A percentile compares a stretch with the other conserved stretches of the same genome.
Evolutionary conservation across 2,113 vertebrate species (phyloP).

Genomic region (Cyprinodon variegatus): DNA sequence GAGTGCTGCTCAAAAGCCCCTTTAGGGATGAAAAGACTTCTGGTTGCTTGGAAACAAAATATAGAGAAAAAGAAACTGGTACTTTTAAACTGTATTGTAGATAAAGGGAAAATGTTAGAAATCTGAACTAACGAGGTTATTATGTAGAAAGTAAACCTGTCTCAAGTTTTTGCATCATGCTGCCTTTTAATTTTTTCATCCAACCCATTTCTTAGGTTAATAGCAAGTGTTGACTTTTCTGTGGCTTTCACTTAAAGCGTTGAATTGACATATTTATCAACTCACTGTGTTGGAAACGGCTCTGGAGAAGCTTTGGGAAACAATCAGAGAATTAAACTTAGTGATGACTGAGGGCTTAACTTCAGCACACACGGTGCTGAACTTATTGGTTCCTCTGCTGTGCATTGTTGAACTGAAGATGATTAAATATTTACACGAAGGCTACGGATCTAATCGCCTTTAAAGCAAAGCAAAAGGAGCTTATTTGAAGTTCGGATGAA

Average conservation of each 20-base stretch:
- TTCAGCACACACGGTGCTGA: slow-evolving; percentile 1
- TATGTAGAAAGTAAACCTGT: neutral
- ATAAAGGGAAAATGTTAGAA: no score
- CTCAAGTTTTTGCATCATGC: neutral
- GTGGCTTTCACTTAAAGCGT: slow-evolving; percentile 15
- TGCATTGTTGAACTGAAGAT: slow-evolving; percentile 10
- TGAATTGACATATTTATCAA: slow-evolving; percentile 9
- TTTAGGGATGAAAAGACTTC: no score
- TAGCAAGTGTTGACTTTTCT: slow-evolving; percentile 8
- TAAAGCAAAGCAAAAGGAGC: neutral
- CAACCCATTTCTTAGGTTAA: neutral
- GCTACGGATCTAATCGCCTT: neutral
- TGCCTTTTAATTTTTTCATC: neutral
- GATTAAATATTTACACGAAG: slow-evolving; percentile 5
- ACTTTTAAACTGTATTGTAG: no score
- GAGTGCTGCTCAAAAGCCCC: no score
- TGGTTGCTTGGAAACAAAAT: no score
- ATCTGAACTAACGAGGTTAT: neutral
- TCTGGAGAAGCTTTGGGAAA: neutral
- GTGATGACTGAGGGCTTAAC: neutral
- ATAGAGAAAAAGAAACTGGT: no score
- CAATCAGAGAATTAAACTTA: slow-evolving; percentile 4
- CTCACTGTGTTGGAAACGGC: slow-evolving; percentile 1
- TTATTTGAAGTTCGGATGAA: slow-evolving; percentile 21
- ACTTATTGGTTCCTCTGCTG: neutral